Percentiles rank a stretch among this genome's conserved stretches.
Evolutionary conservation across 2,888 invertebrate genomes (phyloP).

Genomic region (Habroteleia sp.): DNA sequence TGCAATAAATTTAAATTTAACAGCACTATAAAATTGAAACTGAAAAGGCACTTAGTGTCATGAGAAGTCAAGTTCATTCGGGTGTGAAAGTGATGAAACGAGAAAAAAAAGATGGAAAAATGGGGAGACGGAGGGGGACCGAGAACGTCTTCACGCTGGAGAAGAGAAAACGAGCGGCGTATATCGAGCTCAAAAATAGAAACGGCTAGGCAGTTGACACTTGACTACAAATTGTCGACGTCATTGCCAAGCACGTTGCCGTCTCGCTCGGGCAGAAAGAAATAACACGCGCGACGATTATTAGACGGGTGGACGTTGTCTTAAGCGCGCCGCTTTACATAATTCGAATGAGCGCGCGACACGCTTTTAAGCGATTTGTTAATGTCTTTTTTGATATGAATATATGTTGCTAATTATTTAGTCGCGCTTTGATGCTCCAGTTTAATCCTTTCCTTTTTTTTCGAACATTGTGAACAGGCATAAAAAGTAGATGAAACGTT

Average conservation of each 20-base stretch:
- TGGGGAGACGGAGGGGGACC: too few relatives aligned
- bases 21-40: too few relatives aligned
- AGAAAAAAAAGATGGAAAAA: constrained; percentile 28
- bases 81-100: constrained; percentile 19
- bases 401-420: constrained; percentile 44
- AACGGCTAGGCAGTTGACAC: constrained; percentile 77
- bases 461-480: too few relatives aligned
- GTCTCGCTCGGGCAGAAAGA: constrained; percentile 60
- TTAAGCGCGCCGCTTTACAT: constrained; percentile 48
- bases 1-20: too few relatives aligned
- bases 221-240: constrained; percentile 80
- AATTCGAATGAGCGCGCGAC: constrained; percentile 46
- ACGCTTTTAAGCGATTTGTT: constrained; percentile 55
- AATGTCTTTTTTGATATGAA: constrained; percentile 46
- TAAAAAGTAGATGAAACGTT: too few relatives aligned
- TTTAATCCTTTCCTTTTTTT: not conserved
- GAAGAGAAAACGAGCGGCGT: constrained; percentile 45
- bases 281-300: constrained; percentile 60
- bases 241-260: constrained; percentile 72
- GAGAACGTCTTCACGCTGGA: constrained; percentile 46
- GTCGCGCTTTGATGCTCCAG: constrained; percentile 26
- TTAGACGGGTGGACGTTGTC: constrained; percentile 54
- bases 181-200: constrained; percentile 76
- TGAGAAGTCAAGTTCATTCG: too few relatives aligned
- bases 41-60: too few relatives aligned